Percentiles rank a stretch among this genome's conserved stretches.
Evolutionary conservation across 2,888 invertebrate species (phyloP).

Genomic region (Lamellibrachia columna): DNA sequence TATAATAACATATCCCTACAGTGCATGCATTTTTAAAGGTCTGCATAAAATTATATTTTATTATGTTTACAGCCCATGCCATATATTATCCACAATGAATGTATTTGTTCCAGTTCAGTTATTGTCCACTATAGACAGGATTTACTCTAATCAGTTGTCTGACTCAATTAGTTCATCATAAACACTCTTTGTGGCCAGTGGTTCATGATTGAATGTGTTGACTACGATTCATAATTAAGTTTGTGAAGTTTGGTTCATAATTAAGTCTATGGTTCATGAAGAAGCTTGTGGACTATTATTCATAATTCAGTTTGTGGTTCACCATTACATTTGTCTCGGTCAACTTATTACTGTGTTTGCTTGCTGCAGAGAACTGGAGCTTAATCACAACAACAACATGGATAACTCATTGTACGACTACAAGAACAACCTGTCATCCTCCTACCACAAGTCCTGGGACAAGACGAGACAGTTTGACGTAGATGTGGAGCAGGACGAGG

Average conservation of each 20-base stretch:
- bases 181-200: background rate
- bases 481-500: background rate
- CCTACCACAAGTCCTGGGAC: background rate
- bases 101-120: background rate
- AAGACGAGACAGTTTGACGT: background rate
- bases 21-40: background rate
- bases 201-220: background rate
- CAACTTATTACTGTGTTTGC: background rate
- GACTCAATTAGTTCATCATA: background rate
- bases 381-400: constrained; percentile 9
- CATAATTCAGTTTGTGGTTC: background rate
- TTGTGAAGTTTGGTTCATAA: background rate
- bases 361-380: constrained; percentile 10
- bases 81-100: background rate
- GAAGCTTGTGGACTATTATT: background rate
- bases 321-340: background rate
- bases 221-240: background rate
- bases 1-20: background rate
- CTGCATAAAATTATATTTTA: background rate
- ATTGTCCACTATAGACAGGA: background rate
- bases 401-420: constrained; percentile 4
- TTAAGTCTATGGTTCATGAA: background rate
- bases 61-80: background rate
- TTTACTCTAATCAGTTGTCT: background rate
- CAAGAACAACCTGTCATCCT: background rate